These are phyloP conservation scores for Neodiprion lecontei DNA, from an alignment of 1,140 invertebrate species.

Conservation along the genomic window DNA sequence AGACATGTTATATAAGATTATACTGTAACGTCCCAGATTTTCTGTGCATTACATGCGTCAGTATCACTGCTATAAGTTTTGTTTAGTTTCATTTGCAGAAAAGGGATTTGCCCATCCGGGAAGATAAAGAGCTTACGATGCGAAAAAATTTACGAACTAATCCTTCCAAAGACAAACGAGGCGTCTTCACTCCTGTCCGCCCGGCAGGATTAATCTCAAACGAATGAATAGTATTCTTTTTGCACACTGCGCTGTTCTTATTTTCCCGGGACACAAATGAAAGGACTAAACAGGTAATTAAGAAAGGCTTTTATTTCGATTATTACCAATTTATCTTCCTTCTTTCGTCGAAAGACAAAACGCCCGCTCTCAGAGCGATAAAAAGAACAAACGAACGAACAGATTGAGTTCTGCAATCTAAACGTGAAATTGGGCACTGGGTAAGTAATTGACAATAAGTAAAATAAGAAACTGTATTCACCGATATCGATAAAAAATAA, in stretches of 20 bases:
- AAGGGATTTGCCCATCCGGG: neutral
- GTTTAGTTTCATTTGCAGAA: neutral
- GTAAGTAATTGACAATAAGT: too few species aligned
- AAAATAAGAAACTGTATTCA: too few species aligned
- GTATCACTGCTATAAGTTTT: neutral
- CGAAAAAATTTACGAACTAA: conserved; percentile 1
- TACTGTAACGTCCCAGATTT: too few species aligned
- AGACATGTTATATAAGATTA: too few species aligned
- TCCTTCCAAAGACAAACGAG: conserved; percentile 5
- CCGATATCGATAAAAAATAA: neutral
- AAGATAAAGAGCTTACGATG: neutral
- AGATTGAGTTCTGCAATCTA: too few species aligned
- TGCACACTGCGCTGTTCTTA: neutral
- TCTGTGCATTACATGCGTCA: too few species aligned
- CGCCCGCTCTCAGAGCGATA: neutral
- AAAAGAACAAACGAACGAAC: neutral
- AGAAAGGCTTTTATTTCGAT: neutral
- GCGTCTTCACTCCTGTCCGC: neutral
- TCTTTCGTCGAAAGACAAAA: too few species aligned
- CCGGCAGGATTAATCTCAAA: conserved; percentile 1
- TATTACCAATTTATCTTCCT: neutral
- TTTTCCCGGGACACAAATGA: neutral
- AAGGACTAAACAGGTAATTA: conserved; percentile 1
- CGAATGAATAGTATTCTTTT: neutral
- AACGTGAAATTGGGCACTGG: too few species aligned